Percentiles rank a stretch among this genome's conserved stretches.
Evolutionary conservation across 2,113 vertebrate genomes (phyloP).

Genomic region (Tupaia chinensis): DNA sequence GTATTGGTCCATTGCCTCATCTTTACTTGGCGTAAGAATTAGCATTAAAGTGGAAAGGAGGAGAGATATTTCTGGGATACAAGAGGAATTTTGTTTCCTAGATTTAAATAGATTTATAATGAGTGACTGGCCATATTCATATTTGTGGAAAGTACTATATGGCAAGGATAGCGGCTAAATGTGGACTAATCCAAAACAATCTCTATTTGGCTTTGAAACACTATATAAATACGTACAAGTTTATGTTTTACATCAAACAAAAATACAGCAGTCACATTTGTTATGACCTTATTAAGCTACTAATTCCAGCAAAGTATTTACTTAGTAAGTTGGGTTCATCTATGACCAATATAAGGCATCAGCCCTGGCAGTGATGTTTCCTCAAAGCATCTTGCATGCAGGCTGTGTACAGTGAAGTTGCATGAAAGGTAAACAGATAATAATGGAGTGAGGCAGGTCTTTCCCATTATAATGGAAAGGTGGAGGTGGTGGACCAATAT

Average conservation of each 20-base stretch:
- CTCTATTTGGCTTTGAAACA: background rate
- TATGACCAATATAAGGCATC: background rate
- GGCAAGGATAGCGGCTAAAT: conserved; percentile 2
- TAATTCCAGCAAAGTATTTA: conserved; percentile 42
- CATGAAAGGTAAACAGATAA: background rate
- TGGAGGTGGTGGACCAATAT: background rate
- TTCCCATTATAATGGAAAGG: conserved; percentile 33
- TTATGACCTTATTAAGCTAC: background rate
- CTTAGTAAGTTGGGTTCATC: conserved; percentile 10
- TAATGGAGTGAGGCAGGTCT: background rate
- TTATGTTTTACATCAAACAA: conserved; percentile 38
- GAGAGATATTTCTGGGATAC: background rate
- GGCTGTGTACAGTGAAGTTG: background rate
- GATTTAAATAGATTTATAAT: background rate
- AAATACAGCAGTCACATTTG: conserved; percentile 12
- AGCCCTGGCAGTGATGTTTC: background rate
- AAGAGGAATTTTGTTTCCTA: background rate
- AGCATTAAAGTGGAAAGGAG: background rate
- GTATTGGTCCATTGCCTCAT: background rate
- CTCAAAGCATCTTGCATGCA: background rate
- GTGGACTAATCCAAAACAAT: background rate
- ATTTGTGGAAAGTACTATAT: conserved; percentile 18
- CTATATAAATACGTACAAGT: conserved; percentile 34
- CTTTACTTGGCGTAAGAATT: conserved; percentile 15
- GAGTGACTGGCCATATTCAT: background rate